Base-by-base conservation (phyloP, 2,888 invertebrate species). In the Eristalis tenax region DNA sequence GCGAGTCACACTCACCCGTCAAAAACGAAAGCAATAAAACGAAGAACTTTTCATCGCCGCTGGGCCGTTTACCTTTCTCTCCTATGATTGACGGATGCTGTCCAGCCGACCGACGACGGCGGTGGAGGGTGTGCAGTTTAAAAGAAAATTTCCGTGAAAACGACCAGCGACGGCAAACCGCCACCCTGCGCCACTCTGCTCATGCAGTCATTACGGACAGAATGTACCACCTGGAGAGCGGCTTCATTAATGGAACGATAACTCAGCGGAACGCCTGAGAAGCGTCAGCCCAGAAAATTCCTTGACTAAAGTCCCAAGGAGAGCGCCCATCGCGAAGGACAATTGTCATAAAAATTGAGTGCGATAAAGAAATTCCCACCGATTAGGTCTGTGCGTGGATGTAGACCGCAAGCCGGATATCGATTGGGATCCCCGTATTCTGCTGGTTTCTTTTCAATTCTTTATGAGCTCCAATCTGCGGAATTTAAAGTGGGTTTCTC, bases 401-500 rank as follows among this genome's bases (percentile, higher is more conserved):
- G 61, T 50, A n/a, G 18, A 28, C 18, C 15, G 26, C 38, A 23
- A 23, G 23, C 40, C 65, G 56, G 57, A 57, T 65, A 66, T 56
- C 75, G 56, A 65, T 74, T 63, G n/a, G 50, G 18, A 23, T 65
- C 65, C 35, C 56, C 22, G 35, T 74, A 74, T 74, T 26, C 65
- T 66, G 65, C 57, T 26, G 75, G 57, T 57, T 26, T 66, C 56
- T 15, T 11, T 65, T 56, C 57, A n/a, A 35, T 65, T 65, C 57
- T 56, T 75, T 75, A 75, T 38, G 75, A 13, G 35, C 18, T 38
- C 35, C 38, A 64, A 73, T 73, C 43, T 73, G 28, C 32, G 63
- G 73, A 73, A 63, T 73, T 63, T 73, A 63, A 63, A 63, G 73
- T 50, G 63, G 65, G 50, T 43, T 63, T 40, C 63, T 22, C 22